Evolutionary conservation across 2,888 invertebrate genomes (phyloP).

Genomic region (Cotesia congregata): DNA sequence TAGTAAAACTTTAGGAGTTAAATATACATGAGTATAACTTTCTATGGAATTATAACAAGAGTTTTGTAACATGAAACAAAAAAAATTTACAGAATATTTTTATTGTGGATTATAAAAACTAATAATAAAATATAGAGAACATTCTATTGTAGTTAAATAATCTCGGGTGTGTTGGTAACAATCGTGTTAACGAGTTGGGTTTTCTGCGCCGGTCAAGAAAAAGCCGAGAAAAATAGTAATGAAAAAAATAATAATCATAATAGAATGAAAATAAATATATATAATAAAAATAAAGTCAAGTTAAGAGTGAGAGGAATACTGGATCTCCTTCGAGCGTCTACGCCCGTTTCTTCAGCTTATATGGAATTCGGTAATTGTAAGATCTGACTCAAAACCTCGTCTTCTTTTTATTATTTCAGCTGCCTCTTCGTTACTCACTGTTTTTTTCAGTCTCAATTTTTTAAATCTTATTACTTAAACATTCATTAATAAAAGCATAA

Average conservation of each 20-base stretch:
- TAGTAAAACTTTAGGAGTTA: slow-evolving; percentile 22
- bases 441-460: background rate
- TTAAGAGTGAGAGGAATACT: slow-evolving; percentile 38
- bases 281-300: background rate
- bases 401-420: slow-evolving; percentile 14
- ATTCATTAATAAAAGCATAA: no score
- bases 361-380: slow-evolving; percentile 38
- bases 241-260: slow-evolving; percentile 4
- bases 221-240: slow-evolving; percentile 11
- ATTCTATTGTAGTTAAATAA: background rate
- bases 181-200: slow-evolving; percentile 17
- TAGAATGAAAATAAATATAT: background rate
- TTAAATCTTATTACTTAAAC: no score
- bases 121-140: slow-evolving; percentile 17
- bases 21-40: slow-evolving; percentile 15
- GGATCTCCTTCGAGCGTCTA: slow-evolving; percentile 43
- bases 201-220: slow-evolving; percentile 2
- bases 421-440: background rate
- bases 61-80: slow-evolving; percentile 29
- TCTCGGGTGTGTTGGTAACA: slow-evolving; percentile 5
- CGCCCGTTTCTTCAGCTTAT: slow-evolving; percentile 38
- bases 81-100: slow-evolving; percentile 23
- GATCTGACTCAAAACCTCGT: slow-evolving; percentile 24
- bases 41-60: slow-evolving; percentile 31
- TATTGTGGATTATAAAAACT: slow-evolving; percentile 26